Conservation (phyloP, 2,888 invertebrate species). For the Mesochorus sp. region DNA sequence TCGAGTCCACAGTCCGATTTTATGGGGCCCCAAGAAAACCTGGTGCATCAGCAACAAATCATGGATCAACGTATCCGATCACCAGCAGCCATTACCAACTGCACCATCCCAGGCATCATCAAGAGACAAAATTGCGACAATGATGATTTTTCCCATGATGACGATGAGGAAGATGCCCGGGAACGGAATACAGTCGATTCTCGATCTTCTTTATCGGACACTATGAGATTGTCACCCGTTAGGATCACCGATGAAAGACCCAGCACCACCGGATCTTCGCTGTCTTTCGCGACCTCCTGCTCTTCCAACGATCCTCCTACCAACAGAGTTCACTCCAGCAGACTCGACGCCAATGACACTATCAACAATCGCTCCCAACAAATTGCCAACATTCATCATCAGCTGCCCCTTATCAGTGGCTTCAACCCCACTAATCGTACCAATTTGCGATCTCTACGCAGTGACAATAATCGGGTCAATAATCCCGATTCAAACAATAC, state of each 20-base stretch:
- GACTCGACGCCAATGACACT: no score
- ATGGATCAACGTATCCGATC: neutral
- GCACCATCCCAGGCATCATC: no score
- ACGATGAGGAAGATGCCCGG: neutral
- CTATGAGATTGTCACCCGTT: constrained; percentile 63
- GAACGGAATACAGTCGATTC: neutral
- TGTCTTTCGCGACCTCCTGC: constrained; percentile 75
- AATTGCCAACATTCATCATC: constrained; percentile 38
- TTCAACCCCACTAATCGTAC: constrained; percentile 24
- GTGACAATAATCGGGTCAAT: constrained; percentile 27
- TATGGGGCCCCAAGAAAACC: no score
- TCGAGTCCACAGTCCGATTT: no score
- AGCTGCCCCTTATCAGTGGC: constrained; percentile 22
- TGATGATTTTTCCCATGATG: constrained; percentile 4
- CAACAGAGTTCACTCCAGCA: no score
- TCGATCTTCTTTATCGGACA: constrained; percentile 64
- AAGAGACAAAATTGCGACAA: neutral
- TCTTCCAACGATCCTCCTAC: constrained; percentile 71
- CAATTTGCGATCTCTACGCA: constrained; percentile 22
- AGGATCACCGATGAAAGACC: constrained; percentile 41
- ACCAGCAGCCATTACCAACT: no score
- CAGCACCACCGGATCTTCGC: constrained; percentile 68
- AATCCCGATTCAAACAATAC: constrained; percentile 8
- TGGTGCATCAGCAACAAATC: no score
- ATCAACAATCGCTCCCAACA: neutral